These are phyloP conservation scores for Phrynocephalus forsythii DNA, from an alignment of 2,797 vertebrate species.

Conservation along the genomic window DNA sequence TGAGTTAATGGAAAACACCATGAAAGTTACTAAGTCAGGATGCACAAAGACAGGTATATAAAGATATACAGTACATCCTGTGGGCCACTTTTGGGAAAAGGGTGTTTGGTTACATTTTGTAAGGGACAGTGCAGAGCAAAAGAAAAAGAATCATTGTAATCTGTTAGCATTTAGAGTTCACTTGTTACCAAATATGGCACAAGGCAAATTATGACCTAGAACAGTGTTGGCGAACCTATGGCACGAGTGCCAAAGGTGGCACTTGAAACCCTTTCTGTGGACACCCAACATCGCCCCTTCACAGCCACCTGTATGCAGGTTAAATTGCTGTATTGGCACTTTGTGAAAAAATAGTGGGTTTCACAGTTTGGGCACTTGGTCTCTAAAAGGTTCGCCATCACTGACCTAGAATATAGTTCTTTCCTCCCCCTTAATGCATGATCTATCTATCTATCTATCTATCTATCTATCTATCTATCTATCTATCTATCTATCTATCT, in stretches of 20 bases:
- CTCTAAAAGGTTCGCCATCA: no score
- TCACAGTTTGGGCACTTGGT: no score
- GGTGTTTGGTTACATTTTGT: background rate
- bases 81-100: background rate
- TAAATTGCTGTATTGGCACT: no score
- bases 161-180: background rate
- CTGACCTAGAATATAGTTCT: background rate
- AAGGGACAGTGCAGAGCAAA: background rate
- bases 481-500: no score
- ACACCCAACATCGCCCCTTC: no score
- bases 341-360: no score
- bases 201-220: background rate
- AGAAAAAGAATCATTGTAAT: background rate
- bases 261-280: no score
- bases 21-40: background rate
- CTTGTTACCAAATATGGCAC: background rate
- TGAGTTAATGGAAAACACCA: background rate
- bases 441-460: no score
- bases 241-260: no score
- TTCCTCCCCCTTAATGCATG: background rate
- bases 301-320: no score
- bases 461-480: no score
- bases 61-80: background rate
- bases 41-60: background rate
- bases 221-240: no score